phyloP scores from a whole-genome alignment of 2,113 vertebrate species.

The Panthera uncia region DNA sequence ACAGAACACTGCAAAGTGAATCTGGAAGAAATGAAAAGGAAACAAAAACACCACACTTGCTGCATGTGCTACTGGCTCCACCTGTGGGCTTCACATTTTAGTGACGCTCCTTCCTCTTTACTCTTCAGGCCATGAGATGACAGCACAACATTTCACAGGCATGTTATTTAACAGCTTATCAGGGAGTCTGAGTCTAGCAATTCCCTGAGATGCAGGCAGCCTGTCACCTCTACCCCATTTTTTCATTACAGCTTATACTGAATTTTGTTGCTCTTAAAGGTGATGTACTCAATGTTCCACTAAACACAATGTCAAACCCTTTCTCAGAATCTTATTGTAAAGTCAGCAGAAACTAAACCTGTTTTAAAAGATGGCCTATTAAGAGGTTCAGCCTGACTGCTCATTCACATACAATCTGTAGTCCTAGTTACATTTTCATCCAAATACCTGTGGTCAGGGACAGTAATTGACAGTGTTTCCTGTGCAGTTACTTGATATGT shows the following conservation, averaged over 20 bases:
- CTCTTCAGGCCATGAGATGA: background rate
- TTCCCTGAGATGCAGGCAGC: background rate
- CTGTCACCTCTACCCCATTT: background rate
- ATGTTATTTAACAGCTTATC: accelerated
- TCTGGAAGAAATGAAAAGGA: slow-evolving; percentile 83
- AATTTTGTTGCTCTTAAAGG: background rate
- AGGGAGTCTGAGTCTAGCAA: background rate
- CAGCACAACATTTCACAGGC: background rate
- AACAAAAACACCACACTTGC: background rate
- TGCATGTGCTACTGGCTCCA: background rate
- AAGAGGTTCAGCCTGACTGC: background rate
- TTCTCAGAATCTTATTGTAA: background rate
- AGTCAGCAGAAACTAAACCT: background rate
- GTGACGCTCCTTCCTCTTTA: background rate
- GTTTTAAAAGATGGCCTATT: background rate
- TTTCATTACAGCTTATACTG: background rate
- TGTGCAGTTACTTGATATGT: background rate
- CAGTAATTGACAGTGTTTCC: background rate
- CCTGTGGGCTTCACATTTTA: background rate
- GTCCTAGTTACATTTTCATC: background rate
- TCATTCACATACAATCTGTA: background rate
- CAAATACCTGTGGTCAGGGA: background rate
- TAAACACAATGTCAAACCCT: slow-evolving; percentile 25
- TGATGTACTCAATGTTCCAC: background rate
- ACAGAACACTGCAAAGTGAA: slow-evolving; percentile 91